These are phyloP conservation scores for Alethe diademata DNA, from an alignment of 2,113 vertebrate genomes.

Conservation along the genomic window DNA sequence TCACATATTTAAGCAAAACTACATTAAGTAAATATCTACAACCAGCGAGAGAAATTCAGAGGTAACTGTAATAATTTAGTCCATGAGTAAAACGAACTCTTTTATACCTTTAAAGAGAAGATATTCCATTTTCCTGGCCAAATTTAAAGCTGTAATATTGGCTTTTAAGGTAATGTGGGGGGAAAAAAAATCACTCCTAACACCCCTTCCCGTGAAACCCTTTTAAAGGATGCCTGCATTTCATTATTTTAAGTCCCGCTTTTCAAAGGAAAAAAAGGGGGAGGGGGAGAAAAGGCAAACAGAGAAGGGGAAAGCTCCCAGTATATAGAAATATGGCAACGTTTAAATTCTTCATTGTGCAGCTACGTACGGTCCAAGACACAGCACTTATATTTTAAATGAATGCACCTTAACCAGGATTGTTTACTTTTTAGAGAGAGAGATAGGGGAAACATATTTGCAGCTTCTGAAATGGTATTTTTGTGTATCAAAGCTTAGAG, in stretches of 20 bases:
- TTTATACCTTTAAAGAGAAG: conserved; percentile 62
- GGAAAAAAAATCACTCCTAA: conserved; percentile 1
- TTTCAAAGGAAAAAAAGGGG: neutral
- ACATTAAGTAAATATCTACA: conserved; percentile 71
- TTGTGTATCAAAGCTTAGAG: neutral
- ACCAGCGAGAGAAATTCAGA: conserved; percentile 67
- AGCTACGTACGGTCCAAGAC: neutral
- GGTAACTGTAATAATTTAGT: conserved; percentile 74
- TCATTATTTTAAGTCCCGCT: conserved; percentile 51
- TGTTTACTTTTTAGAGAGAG: conserved; percentile 8
- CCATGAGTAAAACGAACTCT: conserved; percentile 56
- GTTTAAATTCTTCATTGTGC: neutral
- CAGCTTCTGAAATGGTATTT: conserved; percentile 24
- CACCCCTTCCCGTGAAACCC: neutral
- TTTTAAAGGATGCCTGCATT: conserved; percentile 50
- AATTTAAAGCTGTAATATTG: conserved; percentile 61
- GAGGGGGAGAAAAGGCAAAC: neutral
- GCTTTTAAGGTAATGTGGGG: neutral
- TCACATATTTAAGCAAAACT: conserved; percentile 74
- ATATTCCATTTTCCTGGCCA: conserved; percentile 62
- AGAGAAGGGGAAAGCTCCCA: neutral
- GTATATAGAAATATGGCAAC: neutral
- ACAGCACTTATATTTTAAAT: neutral
- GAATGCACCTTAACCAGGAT: neutral
- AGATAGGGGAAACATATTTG: neutral